Evolutionary conservation across 1,140 invertebrate species (phyloP), one percentile per base, ranked within the genome.

Genomic region (Bombus confusus): DNA sequence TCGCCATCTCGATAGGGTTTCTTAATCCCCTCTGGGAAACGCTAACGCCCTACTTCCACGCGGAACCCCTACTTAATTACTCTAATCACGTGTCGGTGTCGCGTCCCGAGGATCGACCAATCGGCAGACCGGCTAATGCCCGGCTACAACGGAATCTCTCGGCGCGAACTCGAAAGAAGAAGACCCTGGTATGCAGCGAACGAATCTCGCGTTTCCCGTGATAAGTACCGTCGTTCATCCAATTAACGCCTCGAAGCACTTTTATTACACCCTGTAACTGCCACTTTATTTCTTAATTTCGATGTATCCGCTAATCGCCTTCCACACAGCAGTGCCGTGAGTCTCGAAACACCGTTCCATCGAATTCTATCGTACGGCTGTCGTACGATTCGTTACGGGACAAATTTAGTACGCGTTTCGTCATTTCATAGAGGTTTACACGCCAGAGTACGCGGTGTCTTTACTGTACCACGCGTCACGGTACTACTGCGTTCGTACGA

Each of bases 1-100:
- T 90, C 87, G 89, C 80, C 66, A 92, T 87, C 90, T 73, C 90
- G 87, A 86, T 93, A 93, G 83, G 93, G 93, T 91, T 94, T 94
- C 94, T 94, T 94, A 94, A 94, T 94, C 92, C 91, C 85, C 90
- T 89, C 87, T 89, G 85, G 75, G 88, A 88, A 93, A 92, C 91
- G 90, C 86, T 91, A 90, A 92, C 91, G 94, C 85, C 92, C 94
- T 94, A 94, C 89, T 94, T 94, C 90, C 41, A 84, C 87, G 43
- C 83, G 62, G 88, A 90, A 34, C 79, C 77, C 85, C 71, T 69
- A 39, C 66, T 89, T 94, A 94, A 94, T 94, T 94, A 93, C 91
- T 92, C 90, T 94, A 91, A 94, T 93, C 91, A 92, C 81, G 87
- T 90, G 87, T 81, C 77, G 86, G 43, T 85, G 87, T 76, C 88